Conservation (phyloP, 2,888 invertebrate species). For the Nowickia ferox region DNA sequence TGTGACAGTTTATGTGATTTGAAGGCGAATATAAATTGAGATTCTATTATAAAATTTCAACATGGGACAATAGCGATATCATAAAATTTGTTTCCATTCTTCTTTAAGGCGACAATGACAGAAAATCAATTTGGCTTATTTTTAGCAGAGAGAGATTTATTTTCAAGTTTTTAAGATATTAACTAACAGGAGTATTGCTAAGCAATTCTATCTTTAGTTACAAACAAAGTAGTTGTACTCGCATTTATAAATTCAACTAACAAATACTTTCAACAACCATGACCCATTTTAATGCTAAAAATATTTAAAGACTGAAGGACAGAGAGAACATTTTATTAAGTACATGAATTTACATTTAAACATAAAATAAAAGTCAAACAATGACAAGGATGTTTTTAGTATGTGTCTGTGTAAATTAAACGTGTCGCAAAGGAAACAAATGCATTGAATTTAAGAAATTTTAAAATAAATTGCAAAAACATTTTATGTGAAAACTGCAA, state of each 20-base stretch:
- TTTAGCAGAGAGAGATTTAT: not conserved
- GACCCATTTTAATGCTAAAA: slow-evolving; percentile 44
- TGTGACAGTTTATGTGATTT: not conserved
- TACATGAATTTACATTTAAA: slow-evolving; percentile 23
- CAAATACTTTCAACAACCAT: slow-evolving; percentile 35
- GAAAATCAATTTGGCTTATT: not conserved
- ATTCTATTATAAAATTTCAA: slow-evolving; percentile 9
- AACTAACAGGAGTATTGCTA: not conserved
- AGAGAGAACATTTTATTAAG: slow-evolving; percentile 17
- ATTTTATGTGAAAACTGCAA: not conserved
- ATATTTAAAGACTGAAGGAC: slow-evolving; percentile 32
- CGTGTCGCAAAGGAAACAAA: not conserved
- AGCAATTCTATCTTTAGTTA: not conserved
- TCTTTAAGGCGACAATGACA: not conserved
- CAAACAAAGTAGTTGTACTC: not conserved
- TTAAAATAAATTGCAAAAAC: not conserved
- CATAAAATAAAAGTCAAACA: slow-evolving; percentile 33
- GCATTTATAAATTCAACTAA: not conserved
- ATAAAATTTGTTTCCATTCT: not conserved
- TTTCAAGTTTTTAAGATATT: not conserved
- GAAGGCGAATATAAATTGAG: slow-evolving; percentile 15
- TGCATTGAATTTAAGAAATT: not conserved
- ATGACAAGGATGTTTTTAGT: slow-evolving; percentile 38
- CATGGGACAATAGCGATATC: not conserved
- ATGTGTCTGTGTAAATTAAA: not conserved